A percentile compares a stretch with the other conserved stretches of the same genome.
These are phyloP conservation scores for Drosophila mojavensis DNA, from an alignment of 1,140 invertebrate genomes.

Conservation along the genomic window DNA sequence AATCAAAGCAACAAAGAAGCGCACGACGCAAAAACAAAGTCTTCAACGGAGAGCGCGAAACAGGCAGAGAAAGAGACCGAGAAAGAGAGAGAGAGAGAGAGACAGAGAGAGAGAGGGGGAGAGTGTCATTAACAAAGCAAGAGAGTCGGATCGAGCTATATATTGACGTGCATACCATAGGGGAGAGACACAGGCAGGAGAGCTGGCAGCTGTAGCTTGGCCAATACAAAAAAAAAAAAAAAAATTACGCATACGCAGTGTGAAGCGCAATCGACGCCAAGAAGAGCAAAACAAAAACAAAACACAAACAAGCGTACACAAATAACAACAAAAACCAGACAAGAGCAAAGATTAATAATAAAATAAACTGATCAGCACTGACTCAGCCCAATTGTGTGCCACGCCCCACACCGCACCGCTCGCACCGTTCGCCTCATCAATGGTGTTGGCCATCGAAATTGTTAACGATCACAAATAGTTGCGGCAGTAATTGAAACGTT, in stretches of 20 bases:
- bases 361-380: slow-evolving; percentile 23
- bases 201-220: slow-evolving; percentile 46
- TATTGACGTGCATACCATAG: background rate
- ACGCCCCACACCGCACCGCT: background rate
- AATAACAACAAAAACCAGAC: background rate
- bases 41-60: slow-evolving; percentile 31
- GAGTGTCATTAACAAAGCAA: slow-evolving; percentile 10
- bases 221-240: slow-evolving; percentile 29
- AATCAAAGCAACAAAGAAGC: slow-evolving; percentile 69
- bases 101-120: slow-evolving; percentile 2
- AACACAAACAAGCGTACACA: slow-evolving; percentile 1
- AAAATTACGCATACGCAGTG: slow-evolving; percentile 75
- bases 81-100: slow-evolving; percentile 5
- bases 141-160: slow-evolving; percentile 13
- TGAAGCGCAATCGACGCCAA: slow-evolving; percentile 51
- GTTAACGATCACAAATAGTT: slow-evolving; percentile 12
- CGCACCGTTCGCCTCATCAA: slow-evolving; percentile 4
- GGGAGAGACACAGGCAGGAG: background rate
- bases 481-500: background rate
- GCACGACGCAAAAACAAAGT: slow-evolving; percentile 56
- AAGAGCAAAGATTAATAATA: slow-evolving; percentile 32
- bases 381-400: slow-evolving; percentile 8
- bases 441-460: slow-evolving; percentile 18
- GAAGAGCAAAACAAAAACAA: slow-evolving; percentile 23
- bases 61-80: background rate